These are phyloP conservation scores for Sarcophaga carnaria DNA, from an alignment of 2,888 invertebrate genomes.

Conservation along the genomic window DNA sequence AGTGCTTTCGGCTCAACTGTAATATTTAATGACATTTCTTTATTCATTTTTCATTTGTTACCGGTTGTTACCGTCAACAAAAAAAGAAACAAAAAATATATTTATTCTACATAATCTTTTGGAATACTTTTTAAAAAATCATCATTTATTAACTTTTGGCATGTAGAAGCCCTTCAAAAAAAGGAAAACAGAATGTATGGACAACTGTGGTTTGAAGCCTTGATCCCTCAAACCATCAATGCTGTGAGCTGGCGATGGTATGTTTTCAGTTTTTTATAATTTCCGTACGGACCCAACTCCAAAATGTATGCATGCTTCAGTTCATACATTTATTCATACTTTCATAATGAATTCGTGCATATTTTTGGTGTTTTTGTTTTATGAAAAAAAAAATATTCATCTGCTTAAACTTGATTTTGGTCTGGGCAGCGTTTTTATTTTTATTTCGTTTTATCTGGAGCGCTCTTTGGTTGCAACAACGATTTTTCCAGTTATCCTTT, in stretches of 20 bases:
- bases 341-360: not conserved
- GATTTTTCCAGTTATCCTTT: slow-evolving; percentile 39
- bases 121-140: slow-evolving; percentile 57
- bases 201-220: slow-evolving; percentile 52
- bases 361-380: not conserved
- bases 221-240: not conserved
- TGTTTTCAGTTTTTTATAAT: slow-evolving; percentile 50
- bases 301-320: not conserved
- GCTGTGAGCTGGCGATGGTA: not conserved
- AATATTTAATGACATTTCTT: not conserved
- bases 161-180: slow-evolving; percentile 46
- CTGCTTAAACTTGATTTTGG: slow-evolving; percentile 56
- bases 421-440: not conserved
- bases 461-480: not conserved
- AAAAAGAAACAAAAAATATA: not conserved
- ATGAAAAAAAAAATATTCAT: slow-evolving; percentile 21
- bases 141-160: slow-evolving; percentile 66
- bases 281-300: slow-evolving; percentile 34
- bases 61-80: not conserved
- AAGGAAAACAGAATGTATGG: slow-evolving; percentile 27
- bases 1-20: not conserved
- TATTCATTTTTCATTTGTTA: not conserved
- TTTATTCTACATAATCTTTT: not conserved
- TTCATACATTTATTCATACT: not conserved
- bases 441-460: not conserved